Conservation (phyloP, 1,140 invertebrate genomes). For the Atopsyche davidsoni region DNA sequence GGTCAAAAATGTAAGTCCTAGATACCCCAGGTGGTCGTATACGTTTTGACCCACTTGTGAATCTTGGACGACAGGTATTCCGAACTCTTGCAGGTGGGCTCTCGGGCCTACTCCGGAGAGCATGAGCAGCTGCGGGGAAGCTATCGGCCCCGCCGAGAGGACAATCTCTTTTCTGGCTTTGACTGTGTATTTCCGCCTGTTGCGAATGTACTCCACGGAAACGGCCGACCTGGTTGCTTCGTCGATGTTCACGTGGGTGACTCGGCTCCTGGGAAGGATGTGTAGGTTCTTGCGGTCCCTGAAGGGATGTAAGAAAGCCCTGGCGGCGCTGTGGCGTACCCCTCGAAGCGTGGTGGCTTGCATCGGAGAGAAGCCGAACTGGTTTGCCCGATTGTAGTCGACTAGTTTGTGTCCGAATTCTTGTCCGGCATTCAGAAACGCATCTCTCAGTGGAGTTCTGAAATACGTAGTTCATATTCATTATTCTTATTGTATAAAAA, state of each 20-base stretch:
- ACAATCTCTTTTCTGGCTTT: slow-evolving; percentile 57
- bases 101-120: slow-evolving; percentile 66
- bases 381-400: slow-evolving; percentile 47
- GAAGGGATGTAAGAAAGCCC: slow-evolving; percentile 52
- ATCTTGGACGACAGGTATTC: slow-evolving; percentile 55
- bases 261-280: slow-evolving; percentile 51
- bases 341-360: slow-evolving; percentile 57
- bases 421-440: slow-evolving; percentile 51
- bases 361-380: slow-evolving; percentile 45
- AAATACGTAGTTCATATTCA: slow-evolving; percentile 34
- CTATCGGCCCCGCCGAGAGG: slow-evolving; percentile 61
- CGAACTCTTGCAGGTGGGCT: slow-evolving; percentile 52
- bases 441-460: slow-evolving; percentile 44
- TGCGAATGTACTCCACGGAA: slow-evolving; percentile 57
- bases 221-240: slow-evolving; percentile 53
- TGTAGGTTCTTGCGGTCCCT: slow-evolving; percentile 59
- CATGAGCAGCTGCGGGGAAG: slow-evolving; percentile 69
- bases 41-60: slow-evolving; percentile 61
- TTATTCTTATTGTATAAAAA: not conserved
- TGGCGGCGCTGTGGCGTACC: slow-evolving; percentile 48
- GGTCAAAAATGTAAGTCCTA: slow-evolving; percentile 55
- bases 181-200: slow-evolving; percentile 37
- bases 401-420: slow-evolving; percentile 49
- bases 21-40: slow-evolving; percentile 64
- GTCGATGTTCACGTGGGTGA: slow-evolving; percentile 59